phyloP scores from a whole-genome alignment of 2,888 invertebrate species.

The Pharmacophagus antenor region DNA sequence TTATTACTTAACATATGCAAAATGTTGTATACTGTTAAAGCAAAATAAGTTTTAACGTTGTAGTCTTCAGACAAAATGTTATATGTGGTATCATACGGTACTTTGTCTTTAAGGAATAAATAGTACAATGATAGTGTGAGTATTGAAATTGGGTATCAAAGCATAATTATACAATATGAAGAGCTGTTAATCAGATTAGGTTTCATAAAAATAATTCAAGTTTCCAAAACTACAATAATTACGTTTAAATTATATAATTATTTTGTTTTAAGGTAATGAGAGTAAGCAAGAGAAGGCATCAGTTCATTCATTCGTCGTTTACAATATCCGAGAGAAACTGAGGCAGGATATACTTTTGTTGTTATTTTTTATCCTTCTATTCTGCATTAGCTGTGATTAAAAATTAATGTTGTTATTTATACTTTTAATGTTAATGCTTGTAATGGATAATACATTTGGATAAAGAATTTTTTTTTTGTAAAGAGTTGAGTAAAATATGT shows the following conservation, averaged over 20 bases:
- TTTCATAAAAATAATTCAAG: neutral
- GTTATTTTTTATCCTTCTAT: neutral
- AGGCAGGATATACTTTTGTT: neutral
- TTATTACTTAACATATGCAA: too few species aligned
- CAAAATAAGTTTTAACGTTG: too few species aligned
- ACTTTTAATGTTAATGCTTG: too few species aligned
- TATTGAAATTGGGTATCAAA: neutral
- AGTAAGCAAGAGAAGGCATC: slow-evolving; percentile 2
- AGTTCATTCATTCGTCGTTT: neutral
- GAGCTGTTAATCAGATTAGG: neutral
- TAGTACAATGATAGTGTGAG: too few species aligned
- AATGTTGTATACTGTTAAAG: too few species aligned
- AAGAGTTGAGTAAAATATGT: too few species aligned
- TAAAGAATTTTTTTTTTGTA: too few species aligned
- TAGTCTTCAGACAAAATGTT: too few species aligned
- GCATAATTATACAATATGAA: neutral
- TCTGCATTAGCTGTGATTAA: neutral
- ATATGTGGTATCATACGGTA: too few species aligned
- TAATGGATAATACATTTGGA: too few species aligned
- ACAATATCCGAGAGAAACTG: neutral
- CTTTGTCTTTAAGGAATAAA: too few species aligned
- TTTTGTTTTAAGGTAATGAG: slow-evolving; percentile 16
- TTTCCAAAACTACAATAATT: neutral
- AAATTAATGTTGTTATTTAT: neutral
- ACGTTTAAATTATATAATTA: neutral